phyloP scores from a whole-genome alignment of 2,888 invertebrate species.

The Corythucha ciliata region DNA sequence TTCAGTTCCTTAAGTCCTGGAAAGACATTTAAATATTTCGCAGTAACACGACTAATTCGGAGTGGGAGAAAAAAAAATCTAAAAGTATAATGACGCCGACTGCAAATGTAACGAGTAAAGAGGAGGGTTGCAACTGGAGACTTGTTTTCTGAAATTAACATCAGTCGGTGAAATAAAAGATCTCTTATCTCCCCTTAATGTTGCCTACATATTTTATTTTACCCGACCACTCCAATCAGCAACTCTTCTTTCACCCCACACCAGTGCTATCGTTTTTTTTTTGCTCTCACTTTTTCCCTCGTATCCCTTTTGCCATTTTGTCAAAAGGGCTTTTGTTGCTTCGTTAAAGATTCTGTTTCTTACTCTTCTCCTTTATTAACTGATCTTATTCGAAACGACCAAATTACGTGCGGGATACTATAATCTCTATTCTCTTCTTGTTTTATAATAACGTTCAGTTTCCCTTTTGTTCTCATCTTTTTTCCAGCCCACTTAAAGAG shows the following conservation, averaged over 20 bases:
- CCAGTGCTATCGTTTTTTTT: no score
- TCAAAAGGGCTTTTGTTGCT: slow-evolving; percentile 15
- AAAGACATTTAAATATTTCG: slow-evolving; percentile 21
- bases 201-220: slow-evolving; percentile 21
- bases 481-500: no score
- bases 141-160: slow-evolving; percentile 26
- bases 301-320: slow-evolving; percentile 11
- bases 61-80: slow-evolving; percentile 18
- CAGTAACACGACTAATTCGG: slow-evolving; percentile 26
- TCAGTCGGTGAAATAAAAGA: slow-evolving; percentile 24
- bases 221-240: slow-evolving; percentile 22
- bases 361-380: not conserved
- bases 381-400: no score
- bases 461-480: no score
- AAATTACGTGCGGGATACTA: no score
- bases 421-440: no score
- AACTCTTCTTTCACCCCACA: not conserved
- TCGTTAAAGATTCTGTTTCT: slow-evolving; percentile 22
- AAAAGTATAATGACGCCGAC: slow-evolving; percentile 26
- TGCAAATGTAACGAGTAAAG: slow-evolving; percentile 22
- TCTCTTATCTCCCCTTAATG: slow-evolving; percentile 23
- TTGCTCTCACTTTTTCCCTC: not conserved
- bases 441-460: no score
- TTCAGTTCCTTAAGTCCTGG: not conserved
- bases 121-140: slow-evolving; percentile 25